Base-by-base conservation (phyloP, 2,888 invertebrate genomes). In the Crematogaster levior region DNA sequence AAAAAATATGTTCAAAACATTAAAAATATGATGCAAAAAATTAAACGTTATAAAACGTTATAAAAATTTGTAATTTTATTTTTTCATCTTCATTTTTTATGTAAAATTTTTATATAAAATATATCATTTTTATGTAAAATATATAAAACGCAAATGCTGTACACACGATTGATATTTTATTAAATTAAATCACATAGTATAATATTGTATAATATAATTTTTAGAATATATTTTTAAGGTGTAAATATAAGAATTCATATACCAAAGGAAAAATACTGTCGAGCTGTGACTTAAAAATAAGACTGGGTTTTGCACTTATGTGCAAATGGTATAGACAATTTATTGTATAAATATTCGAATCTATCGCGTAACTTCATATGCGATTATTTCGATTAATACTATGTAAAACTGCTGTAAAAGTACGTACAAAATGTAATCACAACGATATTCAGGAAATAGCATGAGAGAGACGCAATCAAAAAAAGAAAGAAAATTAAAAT, bases 281-380 rank as follows among this genome's bases (percentile, higher is more conserved):
- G 34, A 9, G 68, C 68, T 66, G 66, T 66, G 66, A 70, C 34
- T 24, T 70, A 18, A 15, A 37, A 7, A 51, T 68, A 68, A 70
- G 70, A 70, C 70, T 70, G 51, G 3, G 12, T 5, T 21, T 21
- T 37, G 34, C 40, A 65, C 63, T 24, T 43, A 24, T 10, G 18
- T 18, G 18, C 63, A 40, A 40, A 18, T 7, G 43, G 40, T 65
- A 46, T 27, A 46, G 18, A 3, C 1, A 10, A 65, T 18, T 65
- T 46, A 27, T 65, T 43, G 21, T 66, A 66, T 46, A 65, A 48
- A 68, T 68, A 30, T 30, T 27, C n/a, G 34, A 60, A 61, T 37
- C 10, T 61, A 37, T 37, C 60, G 60, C 60, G 60, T 61, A 37
- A 21, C 34, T 61, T 61, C 21, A 37, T 61, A 21, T 37, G 10